phyloP scores from a whole-genome alignment of 2,113 vertebrate genomes.

The Grus americana region DNA sequence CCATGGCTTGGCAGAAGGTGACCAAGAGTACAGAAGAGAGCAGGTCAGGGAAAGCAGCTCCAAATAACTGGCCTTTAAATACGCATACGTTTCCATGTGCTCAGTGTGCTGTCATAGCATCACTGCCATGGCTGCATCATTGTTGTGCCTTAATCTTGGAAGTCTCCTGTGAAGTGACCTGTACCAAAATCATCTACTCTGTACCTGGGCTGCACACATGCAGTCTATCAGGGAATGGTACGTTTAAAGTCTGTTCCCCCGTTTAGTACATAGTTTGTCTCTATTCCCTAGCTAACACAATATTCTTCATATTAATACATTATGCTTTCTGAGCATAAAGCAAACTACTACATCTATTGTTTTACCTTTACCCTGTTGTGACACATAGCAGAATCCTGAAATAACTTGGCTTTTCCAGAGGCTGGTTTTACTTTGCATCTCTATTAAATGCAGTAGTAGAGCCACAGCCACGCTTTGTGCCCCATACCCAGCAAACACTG shows the following conservation, averaged over 20 bases:
- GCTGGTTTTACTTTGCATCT: background rate
- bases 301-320: background rate
- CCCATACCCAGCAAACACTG: fast-evolving
- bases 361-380: background rate
- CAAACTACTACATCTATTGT: background rate
- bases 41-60: background rate
- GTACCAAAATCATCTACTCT: background rate
- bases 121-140: background rate
- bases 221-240: background rate
- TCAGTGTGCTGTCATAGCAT: fast-evolving
- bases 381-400: background rate
- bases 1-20: background rate
- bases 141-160: background rate
- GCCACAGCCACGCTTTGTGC: background rate
- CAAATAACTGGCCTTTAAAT: background rate
- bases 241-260: background rate
- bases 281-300: background rate
- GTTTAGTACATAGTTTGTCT: background rate
- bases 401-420: background rate
- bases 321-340: background rate
- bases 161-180: background rate
- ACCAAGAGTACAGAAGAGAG: background rate
- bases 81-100: fast-evolving
- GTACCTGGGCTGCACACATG: background rate
- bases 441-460: background rate